Percentiles rank a stretch among this genome's conserved stretches.
Conservation (phyloP, 1,140 invertebrate genomes). For the Caenorhabditis elegans region DNA sequence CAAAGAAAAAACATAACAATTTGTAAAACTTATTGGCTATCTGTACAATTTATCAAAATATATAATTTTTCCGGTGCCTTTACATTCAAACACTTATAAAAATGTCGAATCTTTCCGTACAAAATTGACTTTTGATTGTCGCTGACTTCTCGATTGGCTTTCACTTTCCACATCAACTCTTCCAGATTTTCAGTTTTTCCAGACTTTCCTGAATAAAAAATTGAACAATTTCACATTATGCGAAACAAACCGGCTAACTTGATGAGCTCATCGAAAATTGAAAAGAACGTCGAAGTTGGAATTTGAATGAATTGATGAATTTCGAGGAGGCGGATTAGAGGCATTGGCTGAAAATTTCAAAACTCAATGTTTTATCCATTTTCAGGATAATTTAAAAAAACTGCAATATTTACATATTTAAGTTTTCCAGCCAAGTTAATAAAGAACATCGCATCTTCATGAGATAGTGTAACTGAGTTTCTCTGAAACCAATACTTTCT, state of each 20-base stretch:
- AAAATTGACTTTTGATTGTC: background rate
- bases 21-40: too few relatives aligned
- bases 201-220: background rate
- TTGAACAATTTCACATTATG: background rate
- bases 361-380: too few relatives aligned
- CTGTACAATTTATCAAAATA: too few relatives aligned
- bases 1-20: background rate
- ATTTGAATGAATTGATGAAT: background rate
- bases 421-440: background rate
- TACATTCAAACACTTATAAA: background rate
- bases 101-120: constrained; percentile 1
- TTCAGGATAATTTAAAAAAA: too few relatives aligned
- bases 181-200: background rate
- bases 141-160: background rate
- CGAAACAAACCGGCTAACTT: background rate
- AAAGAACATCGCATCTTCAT: background rate
- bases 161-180: constrained; percentile 16
- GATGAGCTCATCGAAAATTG: background rate
- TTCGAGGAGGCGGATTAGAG: background rate
- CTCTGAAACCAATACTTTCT: background rate
- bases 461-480: background rate
- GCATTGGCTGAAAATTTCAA: background rate
- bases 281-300: background rate
- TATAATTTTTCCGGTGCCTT: background rate
- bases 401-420: background rate